These are phyloP conservation scores for Mesembrinibis cayennensis DNA, from an alignment of 2,113 vertebrate species.

Conservation along the genomic window DNA sequence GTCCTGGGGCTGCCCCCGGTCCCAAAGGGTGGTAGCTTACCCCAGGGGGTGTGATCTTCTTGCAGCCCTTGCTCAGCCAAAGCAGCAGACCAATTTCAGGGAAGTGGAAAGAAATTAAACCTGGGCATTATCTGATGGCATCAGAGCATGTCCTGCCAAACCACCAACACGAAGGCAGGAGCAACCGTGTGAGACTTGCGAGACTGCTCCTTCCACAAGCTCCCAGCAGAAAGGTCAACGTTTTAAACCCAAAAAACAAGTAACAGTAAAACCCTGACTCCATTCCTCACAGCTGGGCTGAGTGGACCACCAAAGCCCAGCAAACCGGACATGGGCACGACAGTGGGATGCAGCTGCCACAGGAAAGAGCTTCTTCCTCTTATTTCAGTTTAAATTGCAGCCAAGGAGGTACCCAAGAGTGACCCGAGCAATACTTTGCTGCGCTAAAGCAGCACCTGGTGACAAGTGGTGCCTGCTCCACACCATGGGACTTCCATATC, in stretches of 20 bases:
- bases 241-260: background rate
- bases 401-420: background rate
- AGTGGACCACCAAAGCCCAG: background rate
- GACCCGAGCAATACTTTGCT: accelerated
- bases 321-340: background rate
- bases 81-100: background rate
- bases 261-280: background rate
- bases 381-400: background rate
- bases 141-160: background rate
- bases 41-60: accelerated
- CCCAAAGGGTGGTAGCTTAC: background rate
- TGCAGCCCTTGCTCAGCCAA: background rate
- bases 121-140: background rate
- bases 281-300: background rate
- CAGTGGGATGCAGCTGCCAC: background rate
- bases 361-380: background rate
- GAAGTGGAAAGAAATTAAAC: background rate
- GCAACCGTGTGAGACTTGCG: accelerated
- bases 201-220: background rate
- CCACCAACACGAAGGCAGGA: background rate
- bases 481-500: background rate
- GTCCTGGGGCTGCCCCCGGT: background rate
- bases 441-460: background rate
- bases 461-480: background rate
- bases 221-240: background rate